phyloP scores from a whole-genome alignment of 2,113 vertebrate genomes.

The Proterorhinus semilunaris region DNA sequence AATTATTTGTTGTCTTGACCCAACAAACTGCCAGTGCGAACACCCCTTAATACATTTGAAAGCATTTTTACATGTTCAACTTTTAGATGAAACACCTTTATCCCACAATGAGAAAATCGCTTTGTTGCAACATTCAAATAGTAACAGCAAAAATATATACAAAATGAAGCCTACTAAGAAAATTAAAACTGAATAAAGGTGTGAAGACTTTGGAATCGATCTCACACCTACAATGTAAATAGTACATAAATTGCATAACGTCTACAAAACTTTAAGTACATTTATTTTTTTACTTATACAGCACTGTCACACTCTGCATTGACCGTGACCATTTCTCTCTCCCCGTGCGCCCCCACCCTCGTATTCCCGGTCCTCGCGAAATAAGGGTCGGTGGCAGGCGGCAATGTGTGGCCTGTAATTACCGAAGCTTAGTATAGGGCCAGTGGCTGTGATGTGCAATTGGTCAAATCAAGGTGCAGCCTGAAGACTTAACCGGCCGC shows the following conservation, averaged over 20 bases:
- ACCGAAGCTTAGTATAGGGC: constrained; percentile 59
- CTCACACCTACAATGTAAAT: no score
- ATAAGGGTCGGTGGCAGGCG: constrained; percentile 38
- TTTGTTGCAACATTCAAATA: no score
- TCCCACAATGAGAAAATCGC: no score
- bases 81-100: no score
- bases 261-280: no score
- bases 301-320: constrained; percentile 38
- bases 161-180: no score
- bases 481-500: constrained; percentile 49
- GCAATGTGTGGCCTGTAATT: constrained; percentile 72
- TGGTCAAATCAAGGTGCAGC: constrained; percentile 71
- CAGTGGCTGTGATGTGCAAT: constrained; percentile 63
- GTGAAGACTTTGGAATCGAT: no score
- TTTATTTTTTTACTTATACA: background rate
- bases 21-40: background rate
- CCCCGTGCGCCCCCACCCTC: constrained; percentile 21
- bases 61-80: constrained; percentile 1
- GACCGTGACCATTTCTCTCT: constrained; percentile 39
- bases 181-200: no score
- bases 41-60: constrained; percentile 2
- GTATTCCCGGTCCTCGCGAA: constrained; percentile 22
- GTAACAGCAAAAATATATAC: no score
- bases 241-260: no score
- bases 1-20: background rate